Base-by-base conservation (phyloP, 1,140 invertebrate species). In the Bursaphelenchus mucronatus region DNA sequence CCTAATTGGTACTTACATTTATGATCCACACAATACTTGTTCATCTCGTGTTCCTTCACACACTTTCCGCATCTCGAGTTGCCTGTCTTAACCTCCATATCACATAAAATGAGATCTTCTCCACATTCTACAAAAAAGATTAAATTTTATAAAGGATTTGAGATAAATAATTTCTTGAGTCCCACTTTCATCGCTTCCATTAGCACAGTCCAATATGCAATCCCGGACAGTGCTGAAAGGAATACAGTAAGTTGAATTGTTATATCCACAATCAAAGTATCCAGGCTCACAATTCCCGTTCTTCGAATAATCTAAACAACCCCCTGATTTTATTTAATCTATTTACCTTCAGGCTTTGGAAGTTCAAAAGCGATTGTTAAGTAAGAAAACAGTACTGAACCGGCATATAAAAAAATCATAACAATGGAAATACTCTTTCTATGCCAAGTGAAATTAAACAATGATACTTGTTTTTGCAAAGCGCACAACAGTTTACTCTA, bases 171-270 rank as follows among this genome's bases (percentile, higher is more conserved):
- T 5, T 30, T n/a, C 39, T 19, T 3, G 9, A 13, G 47, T 30
- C 67, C 46, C 44, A 68, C 67, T 41, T 64, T 69, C 67, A 64
- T 69, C 67, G 5, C 44, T 67, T 10, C 67, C 67, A 64, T 69
- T 69, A 13, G 21, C 19, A 64, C 67, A 69, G 39, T 69, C 67
- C 40, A 17, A 17, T n/a, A 69, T 64, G 53, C 67, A 69, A 51
- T 69, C 67, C n/a, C 67, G 41, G 4, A 69, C 67, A 4, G 49
- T 41, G 41, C 11, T 17, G 40, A 69, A 70, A 11, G 67, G 67
- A 49, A 69, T 43, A 51, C 67, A 69, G 21, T 30, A 30, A 30
- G 30, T 30, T 5, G 30, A 30, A 30, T 30, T 30, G 30, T 3
- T 30, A 30, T 30, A 30, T 30, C 30, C 30, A 30, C 30, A 30